phyloP scores from a whole-genome alignment of 1,140 invertebrate genomes.

The Megalopta genalis region DNA sequence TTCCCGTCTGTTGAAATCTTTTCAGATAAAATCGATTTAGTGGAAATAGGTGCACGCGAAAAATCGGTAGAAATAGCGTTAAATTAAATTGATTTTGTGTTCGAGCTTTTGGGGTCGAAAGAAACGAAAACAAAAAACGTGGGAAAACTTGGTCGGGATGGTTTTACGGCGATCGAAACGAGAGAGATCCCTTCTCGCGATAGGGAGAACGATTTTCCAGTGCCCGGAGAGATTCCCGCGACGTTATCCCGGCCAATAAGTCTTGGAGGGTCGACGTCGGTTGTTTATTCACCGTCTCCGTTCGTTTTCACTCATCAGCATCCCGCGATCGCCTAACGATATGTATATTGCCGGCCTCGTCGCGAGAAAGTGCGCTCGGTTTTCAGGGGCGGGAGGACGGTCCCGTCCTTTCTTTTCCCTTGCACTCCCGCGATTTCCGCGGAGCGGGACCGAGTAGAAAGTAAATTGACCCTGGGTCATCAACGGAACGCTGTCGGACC shows the following conservation, averaged over 20 bases:
- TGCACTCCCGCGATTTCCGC: slow-evolving; percentile 49
- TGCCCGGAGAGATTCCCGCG: neutral
- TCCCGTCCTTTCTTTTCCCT: slow-evolving; percentile 17
- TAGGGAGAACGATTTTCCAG: slow-evolving; percentile 9
- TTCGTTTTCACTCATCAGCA: slow-evolving; percentile 64
- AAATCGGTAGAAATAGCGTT: no score
- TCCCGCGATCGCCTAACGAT: slow-evolving; percentile 47
- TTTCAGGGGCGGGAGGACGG: slow-evolving; percentile 39
- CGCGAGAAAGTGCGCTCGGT: slow-evolving; percentile 67
- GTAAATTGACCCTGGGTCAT: slow-evolving; percentile 72
- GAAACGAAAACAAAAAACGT: neutral
- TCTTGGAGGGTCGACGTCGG: slow-evolving; percentile 32
- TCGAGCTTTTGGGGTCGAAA: no score
- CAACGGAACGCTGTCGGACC: slow-evolving; percentile 59
- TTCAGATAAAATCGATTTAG: no score
- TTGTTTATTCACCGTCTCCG: slow-evolving; percentile 46
- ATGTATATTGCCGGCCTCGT: slow-evolving; percentile 32
- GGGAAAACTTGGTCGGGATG: neutral
- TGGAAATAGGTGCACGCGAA: no score
- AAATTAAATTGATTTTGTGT: no score
- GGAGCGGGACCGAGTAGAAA: slow-evolving; percentile 73
- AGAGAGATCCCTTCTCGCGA: slow-evolving; percentile 26
- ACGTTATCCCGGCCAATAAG: slow-evolving; percentile 24
- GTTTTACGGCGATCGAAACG: neutral
- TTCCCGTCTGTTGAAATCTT: no score